Conservation (phyloP, 2,888 invertebrate species). For the Callimorpha dominula region DNA sequence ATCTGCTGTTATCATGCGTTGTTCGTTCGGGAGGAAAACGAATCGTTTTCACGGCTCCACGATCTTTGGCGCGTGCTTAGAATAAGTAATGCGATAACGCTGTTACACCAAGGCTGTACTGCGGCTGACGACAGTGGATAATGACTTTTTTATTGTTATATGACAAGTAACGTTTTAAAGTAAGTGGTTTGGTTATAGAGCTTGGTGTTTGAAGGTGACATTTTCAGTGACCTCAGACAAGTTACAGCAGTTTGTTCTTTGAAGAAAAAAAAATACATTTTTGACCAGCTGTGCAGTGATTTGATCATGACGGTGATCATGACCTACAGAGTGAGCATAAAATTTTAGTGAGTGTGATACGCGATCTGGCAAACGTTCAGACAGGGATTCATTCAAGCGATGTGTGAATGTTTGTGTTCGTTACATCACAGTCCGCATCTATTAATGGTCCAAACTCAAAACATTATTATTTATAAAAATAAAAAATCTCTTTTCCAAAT, state of each 20-base stretch:
- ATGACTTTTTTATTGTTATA: constrained; percentile 46
- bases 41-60: constrained; percentile 75
- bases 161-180: constrained; percentile 29
- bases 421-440: constrained; percentile 46
- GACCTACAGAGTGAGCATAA: constrained; percentile 78
- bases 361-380: constrained; percentile 75
- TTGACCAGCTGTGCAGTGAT: constrained; percentile 60
- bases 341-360: constrained; percentile 68
- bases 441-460: constrained; percentile 17
- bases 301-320: constrained; percentile 66
- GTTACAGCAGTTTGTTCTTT: neutral
- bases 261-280: constrained; percentile 26
- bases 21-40: constrained; percentile 65
- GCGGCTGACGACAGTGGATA: constrained; percentile 50
- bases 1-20: constrained; percentile 62
- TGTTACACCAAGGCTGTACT: constrained; percentile 54
- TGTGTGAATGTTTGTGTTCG: constrained; percentile 55
- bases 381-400: constrained; percentile 76
- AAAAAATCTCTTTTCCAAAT: neutral
- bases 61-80: constrained; percentile 66
- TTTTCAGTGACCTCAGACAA: constrained; percentile 18
- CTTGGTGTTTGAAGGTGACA: constrained; percentile 35
- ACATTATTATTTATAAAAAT: neutral
- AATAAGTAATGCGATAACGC: constrained; percentile 74
- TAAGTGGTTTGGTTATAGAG: constrained; percentile 44